phyloP scores from a whole-genome alignment of 2,888 invertebrate species.

The Cinara cedri region DNA sequence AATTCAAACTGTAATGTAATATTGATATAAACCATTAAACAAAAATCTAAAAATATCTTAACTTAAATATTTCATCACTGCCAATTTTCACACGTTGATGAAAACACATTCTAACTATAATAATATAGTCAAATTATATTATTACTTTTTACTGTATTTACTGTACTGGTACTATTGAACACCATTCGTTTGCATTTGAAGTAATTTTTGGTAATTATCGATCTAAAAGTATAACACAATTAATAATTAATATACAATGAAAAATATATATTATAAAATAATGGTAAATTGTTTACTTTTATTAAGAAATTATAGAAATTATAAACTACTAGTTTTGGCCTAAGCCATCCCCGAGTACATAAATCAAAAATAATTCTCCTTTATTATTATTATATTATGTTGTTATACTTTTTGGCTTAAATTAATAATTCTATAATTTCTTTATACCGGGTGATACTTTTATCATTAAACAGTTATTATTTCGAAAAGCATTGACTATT shows the following conservation, averaged over 20 bases:
- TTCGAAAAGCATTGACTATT: too few species aligned
- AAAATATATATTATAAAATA: not conserved
- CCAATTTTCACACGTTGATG: not conserved
- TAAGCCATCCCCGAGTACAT: too few species aligned
- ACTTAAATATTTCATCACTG: not conserved
- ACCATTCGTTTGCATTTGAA: not conserved
- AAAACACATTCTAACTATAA: not conserved
- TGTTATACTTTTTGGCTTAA: too few species aligned
- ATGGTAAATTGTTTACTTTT: too few species aligned
- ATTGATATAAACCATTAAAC: not conserved
- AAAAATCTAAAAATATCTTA: not conserved
- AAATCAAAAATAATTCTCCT: too few species aligned
- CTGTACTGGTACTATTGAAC: not conserved
- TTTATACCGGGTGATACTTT: too few species aligned
- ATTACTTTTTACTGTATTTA: not conserved
- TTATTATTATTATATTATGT: too few species aligned
- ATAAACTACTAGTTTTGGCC: too few species aligned
- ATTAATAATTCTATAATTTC: too few species aligned
- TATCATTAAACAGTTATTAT: too few species aligned
- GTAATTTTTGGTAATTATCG: not conserved
- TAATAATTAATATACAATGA: not conserved
- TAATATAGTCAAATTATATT: not conserved
- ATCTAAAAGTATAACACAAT: not conserved
- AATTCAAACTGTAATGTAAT: not conserved
- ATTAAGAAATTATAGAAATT: too few species aligned